Evolutionary conservation across 53 echinoderm and acorn worm species (phyloP).

Genomic region (Holothuria leucospilota): DNA sequence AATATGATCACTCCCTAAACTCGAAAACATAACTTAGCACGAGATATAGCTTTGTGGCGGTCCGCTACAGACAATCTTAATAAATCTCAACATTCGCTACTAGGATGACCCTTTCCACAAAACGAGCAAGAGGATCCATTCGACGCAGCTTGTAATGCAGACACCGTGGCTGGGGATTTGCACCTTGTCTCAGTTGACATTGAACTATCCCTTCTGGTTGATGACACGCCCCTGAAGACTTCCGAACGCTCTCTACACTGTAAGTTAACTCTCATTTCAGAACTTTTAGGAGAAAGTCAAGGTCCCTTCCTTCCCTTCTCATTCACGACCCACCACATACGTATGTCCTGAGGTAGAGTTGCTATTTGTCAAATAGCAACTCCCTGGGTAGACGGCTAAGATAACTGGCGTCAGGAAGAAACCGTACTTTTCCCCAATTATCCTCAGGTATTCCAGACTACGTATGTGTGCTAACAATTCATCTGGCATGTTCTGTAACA

Average conservation of each 20-base stretch:
- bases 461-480: background rate
- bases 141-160: background rate
- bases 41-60: background rate
- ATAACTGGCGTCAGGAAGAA: background rate
- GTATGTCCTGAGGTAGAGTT: conserved; percentile 6
- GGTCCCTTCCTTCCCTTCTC: conserved; percentile 13
- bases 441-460: conserved; percentile 15
- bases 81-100: background rate
- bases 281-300: background rate
- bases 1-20: background rate
- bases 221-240: background rate
- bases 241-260: background rate
- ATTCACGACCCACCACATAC: background rate
- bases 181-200: background rate
- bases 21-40: too few species aligned
- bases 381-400: conserved; percentile 6
- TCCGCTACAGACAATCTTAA: background rate
- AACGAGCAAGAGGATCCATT: background rate
- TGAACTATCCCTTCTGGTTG: background rate
- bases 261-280: background rate
- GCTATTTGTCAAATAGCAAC: too few species aligned
- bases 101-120: background rate
- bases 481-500: background rate
- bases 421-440: background rate
- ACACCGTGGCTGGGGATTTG: background rate